Evolutionary conservation across 2,113 vertebrate genomes (phyloP).

Genomic region (Ammodytes marinus): DNA sequence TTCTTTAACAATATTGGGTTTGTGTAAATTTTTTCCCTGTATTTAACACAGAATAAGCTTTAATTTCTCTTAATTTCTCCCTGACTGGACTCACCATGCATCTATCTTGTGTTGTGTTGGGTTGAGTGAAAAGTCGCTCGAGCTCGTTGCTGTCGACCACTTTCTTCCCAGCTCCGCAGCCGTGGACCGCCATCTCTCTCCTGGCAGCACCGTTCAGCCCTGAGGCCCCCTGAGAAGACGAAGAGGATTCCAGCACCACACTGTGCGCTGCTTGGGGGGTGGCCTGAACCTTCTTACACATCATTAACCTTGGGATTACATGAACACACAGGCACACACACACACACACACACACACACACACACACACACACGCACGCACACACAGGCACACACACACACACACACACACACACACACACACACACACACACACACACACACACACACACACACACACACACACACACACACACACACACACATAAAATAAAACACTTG

Average conservation of each 20-base stretch:
- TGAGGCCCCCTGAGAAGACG: slow-evolving; percentile 80
- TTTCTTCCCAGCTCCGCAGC: slow-evolving; percentile 76
- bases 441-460: slow-evolving; percentile 21
- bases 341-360: slow-evolving; percentile 34
- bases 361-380: slow-evolving; percentile 29
- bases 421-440: slow-evolving; percentile 29
- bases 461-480: slow-evolving; percentile 27
- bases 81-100: slow-evolving; percentile 81
- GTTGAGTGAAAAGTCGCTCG: slow-evolving; percentile 88
- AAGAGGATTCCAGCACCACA: slow-evolving; percentile 78
- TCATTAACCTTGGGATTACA: slow-evolving; percentile 87
- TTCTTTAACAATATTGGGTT: background rate
- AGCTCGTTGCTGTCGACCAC: slow-evolving; percentile 89
- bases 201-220: slow-evolving; percentile 84
- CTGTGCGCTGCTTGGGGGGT: slow-evolving; percentile 88
- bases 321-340: slow-evolving; percentile 12
- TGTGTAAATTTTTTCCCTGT: background rate
- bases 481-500: background rate
- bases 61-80: background rate
- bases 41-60: background rate
- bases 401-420: slow-evolving; percentile 6
- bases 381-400: slow-evolving; percentile 17
- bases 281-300: slow-evolving; percentile 93
- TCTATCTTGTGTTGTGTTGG: slow-evolving; percentile 69
- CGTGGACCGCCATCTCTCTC: slow-evolving; percentile 79